These are phyloP conservation scores for Muscicapa comitata DNA, from an alignment of 2,797 vertebrate species.

Conservation along the genomic window DNA sequence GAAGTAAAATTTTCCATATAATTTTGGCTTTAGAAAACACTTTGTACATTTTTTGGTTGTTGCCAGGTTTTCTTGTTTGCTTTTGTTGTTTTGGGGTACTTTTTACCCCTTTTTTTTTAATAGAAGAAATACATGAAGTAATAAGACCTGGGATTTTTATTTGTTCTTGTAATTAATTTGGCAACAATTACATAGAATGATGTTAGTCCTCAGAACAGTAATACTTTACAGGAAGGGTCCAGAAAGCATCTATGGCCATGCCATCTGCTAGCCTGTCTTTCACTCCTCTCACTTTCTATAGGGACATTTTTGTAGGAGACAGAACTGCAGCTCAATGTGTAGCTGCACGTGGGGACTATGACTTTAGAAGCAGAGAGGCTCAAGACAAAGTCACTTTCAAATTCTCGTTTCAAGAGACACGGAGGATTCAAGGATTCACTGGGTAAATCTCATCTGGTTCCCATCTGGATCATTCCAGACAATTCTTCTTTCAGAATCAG, in stretches of 20 bases:
- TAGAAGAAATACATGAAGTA: not conserved
- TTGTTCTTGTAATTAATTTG: not conserved
- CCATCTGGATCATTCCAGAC: not conserved
- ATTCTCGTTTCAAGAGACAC: not conserved
- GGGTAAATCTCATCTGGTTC: not conserved
- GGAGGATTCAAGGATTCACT: not conserved
- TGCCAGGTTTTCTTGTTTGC: not conserved
- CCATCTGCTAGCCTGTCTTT: not conserved
- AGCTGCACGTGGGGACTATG: not conserved
- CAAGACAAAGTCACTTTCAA: not conserved
- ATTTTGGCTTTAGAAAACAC: not conserved
- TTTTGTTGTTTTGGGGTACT: not conserved
- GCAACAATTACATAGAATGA: not conserved
- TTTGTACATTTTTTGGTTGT: not conserved
- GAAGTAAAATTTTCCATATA: not conserved
- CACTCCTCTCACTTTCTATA: not conserved
- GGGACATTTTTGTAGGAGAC: not conserved
- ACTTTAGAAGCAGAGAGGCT: not conserved
- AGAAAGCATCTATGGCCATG: fast-evolving
- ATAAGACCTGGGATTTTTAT: not conserved
- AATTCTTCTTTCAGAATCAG: not conserved
- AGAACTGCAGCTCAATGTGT: not conserved
- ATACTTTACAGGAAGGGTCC: not conserved
- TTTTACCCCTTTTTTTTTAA: fast-evolving
- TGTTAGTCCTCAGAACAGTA: not conserved